Conservation (phyloP, 2,113 vertebrate species). For the Lamprologus ornatipinnis region DNA sequence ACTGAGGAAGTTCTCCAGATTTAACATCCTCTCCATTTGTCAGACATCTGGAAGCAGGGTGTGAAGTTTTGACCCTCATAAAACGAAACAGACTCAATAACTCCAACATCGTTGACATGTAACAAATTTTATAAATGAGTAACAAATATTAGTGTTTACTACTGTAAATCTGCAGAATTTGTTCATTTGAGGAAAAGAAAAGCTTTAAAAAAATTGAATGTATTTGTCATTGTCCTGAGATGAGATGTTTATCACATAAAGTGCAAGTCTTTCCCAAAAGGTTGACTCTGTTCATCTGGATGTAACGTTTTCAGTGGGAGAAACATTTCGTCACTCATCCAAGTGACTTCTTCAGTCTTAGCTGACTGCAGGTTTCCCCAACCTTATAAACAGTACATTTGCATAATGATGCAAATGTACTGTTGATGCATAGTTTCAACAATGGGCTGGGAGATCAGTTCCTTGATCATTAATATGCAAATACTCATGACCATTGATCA, state of each 20-base stretch:
- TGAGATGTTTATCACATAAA: neutral
- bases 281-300: neutral
- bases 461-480: no score
- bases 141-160: neutral
- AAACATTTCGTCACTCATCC: accelerated
- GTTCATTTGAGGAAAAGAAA: neutral
- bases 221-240: neutral
- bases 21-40: neutral
- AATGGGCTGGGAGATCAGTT: no score
- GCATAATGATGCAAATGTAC: no score
- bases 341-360: neutral
- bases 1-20: constrained; percentile 23
- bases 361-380: no score
- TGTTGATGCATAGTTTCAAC: no score
- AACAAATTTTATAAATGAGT: neutral
- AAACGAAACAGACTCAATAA: neutral
- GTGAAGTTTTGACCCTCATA: neutral
- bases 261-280: accelerated
- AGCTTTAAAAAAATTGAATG: neutral
- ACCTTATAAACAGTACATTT: no score
- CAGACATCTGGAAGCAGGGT: constrained; percentile 42
- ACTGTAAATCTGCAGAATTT: neutral
- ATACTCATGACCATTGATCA: no score
- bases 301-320: accelerated
- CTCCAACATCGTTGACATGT: neutral